A percentile compares a stretch with the other conserved stretches of the same genome.
phyloP scores from a whole-genome alignment of 1,140 invertebrate genomes.

The Platyscapa corneri region DNA sequence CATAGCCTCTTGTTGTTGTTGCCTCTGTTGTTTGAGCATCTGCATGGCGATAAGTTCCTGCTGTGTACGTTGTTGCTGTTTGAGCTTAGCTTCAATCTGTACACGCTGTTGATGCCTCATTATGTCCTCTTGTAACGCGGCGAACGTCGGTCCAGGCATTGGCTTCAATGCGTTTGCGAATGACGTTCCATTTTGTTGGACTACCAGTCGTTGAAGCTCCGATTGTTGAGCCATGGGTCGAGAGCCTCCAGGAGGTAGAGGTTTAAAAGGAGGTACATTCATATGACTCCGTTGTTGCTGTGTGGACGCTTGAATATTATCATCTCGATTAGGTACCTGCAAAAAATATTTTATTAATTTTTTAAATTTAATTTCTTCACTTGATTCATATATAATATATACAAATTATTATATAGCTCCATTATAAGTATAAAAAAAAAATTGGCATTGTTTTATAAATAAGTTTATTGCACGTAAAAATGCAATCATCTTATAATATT shows the following conservation, averaged over 20 bases:
- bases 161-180: constrained; percentile 26
- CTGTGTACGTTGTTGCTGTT: constrained; percentile 63
- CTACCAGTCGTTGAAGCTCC: constrained; percentile 71
- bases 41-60: constrained; percentile 66
- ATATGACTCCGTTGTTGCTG: constrained; percentile 44
- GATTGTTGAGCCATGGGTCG: constrained; percentile 73
- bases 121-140: constrained; percentile 66
- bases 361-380: no score
- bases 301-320: constrained; percentile 29
- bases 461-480: no score
- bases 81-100: constrained; percentile 65
- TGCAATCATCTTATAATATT: no score
- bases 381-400: no score
- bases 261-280: constrained; percentile 82
- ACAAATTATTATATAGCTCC: no score
- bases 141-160: constrained; percentile 61
- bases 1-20: constrained; percentile 70
- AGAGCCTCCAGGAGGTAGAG: constrained; percentile 79
- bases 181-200: constrained; percentile 64
- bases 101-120: constrained; percentile 66
- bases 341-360: not conserved
- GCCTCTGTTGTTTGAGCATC: constrained; percentile 71
- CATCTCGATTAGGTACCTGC: constrained; percentile 58
- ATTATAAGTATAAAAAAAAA: no score
- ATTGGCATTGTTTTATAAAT: no score